Percentiles rank a stretch among this genome's conserved stretches.
phyloP scores from a whole-genome alignment of 2,113 vertebrate species.

The Podocnemis expansa region DNA sequence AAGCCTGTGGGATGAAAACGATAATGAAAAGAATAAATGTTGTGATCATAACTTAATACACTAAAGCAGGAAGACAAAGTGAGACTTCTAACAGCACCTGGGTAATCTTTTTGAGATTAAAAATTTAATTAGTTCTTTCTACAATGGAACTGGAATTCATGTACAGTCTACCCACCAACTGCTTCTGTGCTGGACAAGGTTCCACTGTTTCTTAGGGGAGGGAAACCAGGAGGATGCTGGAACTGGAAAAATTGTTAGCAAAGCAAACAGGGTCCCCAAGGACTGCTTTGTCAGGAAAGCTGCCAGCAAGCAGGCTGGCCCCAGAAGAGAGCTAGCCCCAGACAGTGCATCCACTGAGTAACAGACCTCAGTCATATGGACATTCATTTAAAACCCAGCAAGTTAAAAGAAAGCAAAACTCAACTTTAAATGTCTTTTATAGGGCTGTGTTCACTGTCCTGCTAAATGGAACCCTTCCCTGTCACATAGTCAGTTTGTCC shows the following conservation, averaged over 20 bases:
- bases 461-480: neutral
- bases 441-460: neutral
- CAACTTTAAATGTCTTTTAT: neutral
- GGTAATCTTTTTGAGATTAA: slow-evolving; percentile 7
- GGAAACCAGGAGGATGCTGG: no score
- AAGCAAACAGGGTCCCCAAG: neutral
- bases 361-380: neutral
- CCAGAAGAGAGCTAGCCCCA: neutral
- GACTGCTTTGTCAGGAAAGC: neutral
- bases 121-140: slow-evolving; percentile 25
- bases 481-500: neutral
- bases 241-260: neutral
- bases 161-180: neutral
- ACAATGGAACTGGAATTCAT: neutral
- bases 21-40: slow-evolving; percentile 17
- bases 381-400: neutral
- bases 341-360: neutral
- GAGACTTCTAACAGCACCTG: neutral
- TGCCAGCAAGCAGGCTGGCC: neutral
- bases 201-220: neutral
- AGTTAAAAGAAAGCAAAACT: neutral
- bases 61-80: neutral
- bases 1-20: slow-evolving; percentile 80
- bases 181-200: neutral
- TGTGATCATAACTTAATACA: neutral